Base-by-base conservation (phyloP, 2,797 vertebrate species). In the Urosaurus nigricauda region DNA sequence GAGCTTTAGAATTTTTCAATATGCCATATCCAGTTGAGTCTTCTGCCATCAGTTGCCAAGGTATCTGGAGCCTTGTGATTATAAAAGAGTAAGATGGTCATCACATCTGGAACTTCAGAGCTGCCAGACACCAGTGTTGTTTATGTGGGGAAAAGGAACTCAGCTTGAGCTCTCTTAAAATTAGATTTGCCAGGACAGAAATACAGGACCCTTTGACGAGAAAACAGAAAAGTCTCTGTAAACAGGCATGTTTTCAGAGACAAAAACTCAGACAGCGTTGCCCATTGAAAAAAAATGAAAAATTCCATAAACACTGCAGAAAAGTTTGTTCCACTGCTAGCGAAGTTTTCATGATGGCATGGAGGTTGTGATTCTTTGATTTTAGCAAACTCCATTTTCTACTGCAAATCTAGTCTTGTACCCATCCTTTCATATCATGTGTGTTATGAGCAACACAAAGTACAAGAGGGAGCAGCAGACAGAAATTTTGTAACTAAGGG, bases 201-300 rank as follows among this genome's bases (percentile, higher is more conserved):
- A 75, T 74, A 85, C n/a, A 85, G 3, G 12, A 58, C 58, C 35
- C 21, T 75, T 75, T 85, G 19, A 73, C 12, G 17, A 1, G 51
- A 74, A 85, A 75, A 85, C 83, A 85, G 53, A 85, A 85, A 73
- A 4, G n/a, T 58, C 35, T 85, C 83, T 58, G 53, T 85, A 73
- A 85, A 40, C 51, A 85, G 35, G 70, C 19, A 75, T 75, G 71
- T 74, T 75, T 84, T 85, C 12, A 74, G 71, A 75, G 71, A 85
- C 51, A 85, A 60, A 85, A 85, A 79, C n/a, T 29, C 70, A 74
- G 70, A 73, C 51, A 37, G 65, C 40, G 19, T 26, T 43, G 40
- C 37, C 37, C 7, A 7, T 29, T 65, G 26, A 7, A n/a, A 65
- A 43, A 65, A 60, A 82, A 2, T 14, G 21, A 58, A 56, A 74